Evolutionary conservation across 2,113 vertebrate species (phyloP).

Genomic region (Psittacara wagleri): DNA sequence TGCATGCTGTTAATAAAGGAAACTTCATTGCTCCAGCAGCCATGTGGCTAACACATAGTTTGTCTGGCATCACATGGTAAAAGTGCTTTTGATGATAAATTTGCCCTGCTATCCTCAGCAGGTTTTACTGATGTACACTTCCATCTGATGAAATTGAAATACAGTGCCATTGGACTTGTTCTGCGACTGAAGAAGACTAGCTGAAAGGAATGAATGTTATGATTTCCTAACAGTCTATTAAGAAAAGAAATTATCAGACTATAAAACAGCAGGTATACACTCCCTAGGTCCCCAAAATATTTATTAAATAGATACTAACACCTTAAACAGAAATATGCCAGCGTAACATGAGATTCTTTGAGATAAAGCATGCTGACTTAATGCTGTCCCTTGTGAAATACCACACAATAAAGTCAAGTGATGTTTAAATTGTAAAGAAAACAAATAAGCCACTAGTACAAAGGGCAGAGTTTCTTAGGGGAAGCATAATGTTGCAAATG

Average conservation of each 20-base stretch:
- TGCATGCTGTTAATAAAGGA: neutral
- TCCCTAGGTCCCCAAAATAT: neutral
- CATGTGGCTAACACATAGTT: neutral
- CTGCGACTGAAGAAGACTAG: neutral
- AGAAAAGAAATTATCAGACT: neutral
- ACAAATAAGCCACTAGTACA: neutral
- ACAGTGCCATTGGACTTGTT: neutral
- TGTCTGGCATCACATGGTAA: neutral
- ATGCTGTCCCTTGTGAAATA: neutral
- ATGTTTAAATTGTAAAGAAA: neutral
- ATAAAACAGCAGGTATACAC: neutral
- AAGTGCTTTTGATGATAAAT: conserved; percentile 24
- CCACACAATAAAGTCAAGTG: neutral
- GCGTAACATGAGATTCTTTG: neutral
- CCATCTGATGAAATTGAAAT: neutral
- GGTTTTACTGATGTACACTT: conserved; percentile 4
- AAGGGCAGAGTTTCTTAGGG: neutral
- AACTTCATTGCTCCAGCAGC: neutral
- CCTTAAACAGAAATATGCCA: neutral
- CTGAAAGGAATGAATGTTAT: neutral
- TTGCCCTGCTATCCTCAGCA: conserved; percentile 20
- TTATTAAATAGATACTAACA: neutral
- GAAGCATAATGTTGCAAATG: neutral
- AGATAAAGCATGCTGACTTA: neutral
- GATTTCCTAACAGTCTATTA: neutral